These are phyloP conservation scores for Rhingia campestris DNA, from an alignment of 2,888 invertebrate species.

Conservation along the genomic window DNA sequence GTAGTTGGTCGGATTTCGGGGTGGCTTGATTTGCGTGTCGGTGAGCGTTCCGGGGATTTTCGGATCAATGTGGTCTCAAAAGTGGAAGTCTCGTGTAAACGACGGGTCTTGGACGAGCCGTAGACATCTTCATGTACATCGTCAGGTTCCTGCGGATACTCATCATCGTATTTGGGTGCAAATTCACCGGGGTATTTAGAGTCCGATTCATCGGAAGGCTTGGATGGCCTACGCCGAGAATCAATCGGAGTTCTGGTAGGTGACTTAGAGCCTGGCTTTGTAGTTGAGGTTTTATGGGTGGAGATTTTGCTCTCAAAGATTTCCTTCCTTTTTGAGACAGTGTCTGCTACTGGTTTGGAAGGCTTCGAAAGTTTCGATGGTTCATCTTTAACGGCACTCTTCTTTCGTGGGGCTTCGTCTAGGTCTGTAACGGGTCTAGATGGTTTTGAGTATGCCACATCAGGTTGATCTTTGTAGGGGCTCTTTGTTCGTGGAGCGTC, in stretches of 20 bases:
- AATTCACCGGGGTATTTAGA: constrained; percentile 40
- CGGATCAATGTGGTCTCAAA: constrained; percentile 20
- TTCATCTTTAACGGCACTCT: constrained; percentile 74
- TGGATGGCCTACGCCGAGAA: background rate
- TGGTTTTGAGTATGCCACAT: constrained; percentile 78
- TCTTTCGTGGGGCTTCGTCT: background rate
- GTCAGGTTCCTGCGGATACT: constrained; percentile 32
- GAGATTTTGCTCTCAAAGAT: constrained; percentile 57
- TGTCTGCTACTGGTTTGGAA: constrained; percentile 27
- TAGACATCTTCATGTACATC: constrained; percentile 53
- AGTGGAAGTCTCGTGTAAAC: constrained; percentile 33
- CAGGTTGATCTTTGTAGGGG: constrained; percentile 76
- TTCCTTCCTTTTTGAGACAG: constrained; percentile 53
- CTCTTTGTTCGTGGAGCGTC: background rate
- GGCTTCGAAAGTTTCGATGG: constrained; percentile 77
- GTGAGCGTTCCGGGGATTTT: constrained; percentile 59
- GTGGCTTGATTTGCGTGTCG: constrained; percentile 47
- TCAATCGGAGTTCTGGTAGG: constrained; percentile 7
- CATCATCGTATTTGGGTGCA: constrained; percentile 18
- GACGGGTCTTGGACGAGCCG: constrained; percentile 44
- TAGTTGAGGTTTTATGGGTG: constrained; percentile 29
- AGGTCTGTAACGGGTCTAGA: constrained; percentile 8
- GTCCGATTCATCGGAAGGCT: constrained; percentile 39
- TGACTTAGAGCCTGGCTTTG: constrained; percentile 32
- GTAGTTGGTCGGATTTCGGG: constrained; percentile 41